Evolutionary conservation across 2,888 invertebrate genomes (phyloP), one percentile per base, ranked within the genome.

Genomic region (Julus scanicus): DNA sequence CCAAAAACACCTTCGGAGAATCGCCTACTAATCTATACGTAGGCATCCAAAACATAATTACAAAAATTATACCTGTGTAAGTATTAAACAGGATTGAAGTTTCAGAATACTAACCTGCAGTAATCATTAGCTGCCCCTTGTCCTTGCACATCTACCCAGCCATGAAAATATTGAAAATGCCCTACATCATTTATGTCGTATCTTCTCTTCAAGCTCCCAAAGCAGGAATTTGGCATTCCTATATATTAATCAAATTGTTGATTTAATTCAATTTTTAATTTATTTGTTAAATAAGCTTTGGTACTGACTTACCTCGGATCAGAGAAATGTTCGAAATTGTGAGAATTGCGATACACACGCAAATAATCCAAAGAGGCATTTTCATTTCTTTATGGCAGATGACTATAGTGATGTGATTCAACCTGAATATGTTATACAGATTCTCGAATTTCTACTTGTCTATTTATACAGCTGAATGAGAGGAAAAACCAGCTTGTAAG

Each of bases 91-190:
- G 29, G 1, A 85, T 85, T 80, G 80, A 20, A 20, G 8, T 80
- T 13, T 2, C 5, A 4, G 20, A 71, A 17, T 40, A 83, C 20
- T 86, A 49, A 87, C 87, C 87, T 49, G 87, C 87, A 87, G 40
- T 87, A 87, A 57, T 87, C 87, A 87, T 87, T 87, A 48, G 87
- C 87, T 49, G 87, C 87, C 11, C 87, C 87, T 63, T 87, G 87
- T 20, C 87, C 87, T 63, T 87, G 87, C 29, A 87, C 87, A 40
- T 87, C 87, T 29, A 63, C 87, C 87, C 87, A 87, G 3, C 87
- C 87, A 37, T 63, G 87, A 63, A 87, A 87, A 15, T 39, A 57
- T 13, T 57, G 20, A 6, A 29, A 48, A 40, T 87, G 20, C 20
- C 87, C 87, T n/a, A 86, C 13, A 44, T 86, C 86, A n/a, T 11